These are phyloP conservation scores for Aramus guarauna DNA, from an alignment of 2,113 vertebrate species.

Conservation along the genomic window DNA sequence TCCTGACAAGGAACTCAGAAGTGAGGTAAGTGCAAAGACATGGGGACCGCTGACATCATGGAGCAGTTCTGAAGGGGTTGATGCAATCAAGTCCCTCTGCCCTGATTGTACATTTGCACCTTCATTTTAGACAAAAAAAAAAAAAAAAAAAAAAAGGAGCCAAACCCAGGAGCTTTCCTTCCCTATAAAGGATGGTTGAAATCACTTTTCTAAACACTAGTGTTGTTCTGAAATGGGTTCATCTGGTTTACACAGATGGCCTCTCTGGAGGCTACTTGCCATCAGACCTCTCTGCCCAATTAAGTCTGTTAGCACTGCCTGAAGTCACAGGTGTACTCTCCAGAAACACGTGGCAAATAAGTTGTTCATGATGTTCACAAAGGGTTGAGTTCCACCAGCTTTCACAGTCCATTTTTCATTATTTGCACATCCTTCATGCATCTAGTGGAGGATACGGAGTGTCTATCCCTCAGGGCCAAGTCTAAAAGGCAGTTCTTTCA, in stretches of 20 bases:
- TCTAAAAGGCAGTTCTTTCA: not conserved
- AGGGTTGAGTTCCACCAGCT: not conserved
- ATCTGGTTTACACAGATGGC: fast-evolving
- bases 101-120: not conserved
- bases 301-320: not conserved
- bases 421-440: not conserved
- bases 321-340: not conserved
- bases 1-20: not conserved
- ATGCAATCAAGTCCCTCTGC: not conserved
- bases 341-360: not conserved
- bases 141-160: not conserved
- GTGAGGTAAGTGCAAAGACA: fast-evolving
- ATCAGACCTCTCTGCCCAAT: not conserved
- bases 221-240: not conserved
- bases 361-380: not conserved
- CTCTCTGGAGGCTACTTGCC: not conserved
- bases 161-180: not conserved
- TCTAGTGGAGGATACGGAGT: not conserved
- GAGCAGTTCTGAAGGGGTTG: not conserved
- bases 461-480: not conserved
- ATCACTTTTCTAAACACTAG: not conserved
- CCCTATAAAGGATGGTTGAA: not conserved
- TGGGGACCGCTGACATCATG: not conserved
- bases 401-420: not conserved
- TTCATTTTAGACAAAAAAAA: not conserved